phyloP scores from a whole-genome alignment of 1,140 invertebrate species.

The Atta cephalotes region DNA sequence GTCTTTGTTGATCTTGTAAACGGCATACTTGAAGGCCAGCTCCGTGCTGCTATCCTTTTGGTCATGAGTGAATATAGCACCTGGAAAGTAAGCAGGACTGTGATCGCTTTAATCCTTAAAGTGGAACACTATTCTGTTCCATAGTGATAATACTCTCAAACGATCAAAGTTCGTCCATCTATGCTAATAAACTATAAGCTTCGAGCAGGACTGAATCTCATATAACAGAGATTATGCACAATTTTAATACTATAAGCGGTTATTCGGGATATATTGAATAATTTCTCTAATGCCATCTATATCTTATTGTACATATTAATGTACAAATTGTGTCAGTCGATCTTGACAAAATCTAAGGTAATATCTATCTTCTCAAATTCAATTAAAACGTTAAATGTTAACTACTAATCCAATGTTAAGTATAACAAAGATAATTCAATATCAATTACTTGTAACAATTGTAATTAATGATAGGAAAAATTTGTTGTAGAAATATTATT shows the following conservation, averaged over 20 bases:
- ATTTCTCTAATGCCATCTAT: neutral
- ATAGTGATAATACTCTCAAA: conserved; percentile 41
- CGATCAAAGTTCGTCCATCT: conserved; percentile 61
- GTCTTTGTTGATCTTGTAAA: conserved; percentile 90
- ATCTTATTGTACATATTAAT: conserved; percentile 12
- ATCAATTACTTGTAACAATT: conserved; percentile 1
- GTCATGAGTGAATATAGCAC: conserved; percentile 89
- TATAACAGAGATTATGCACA: conserved; percentile 26
- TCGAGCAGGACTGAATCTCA: conserved; percentile 5
- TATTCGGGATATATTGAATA: neutral
- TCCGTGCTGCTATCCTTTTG: conserved; percentile 89
- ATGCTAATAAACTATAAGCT: conserved; percentile 57
- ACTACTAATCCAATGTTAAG: neutral
- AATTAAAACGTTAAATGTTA: conserved; percentile 6
- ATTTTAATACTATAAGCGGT: neutral
- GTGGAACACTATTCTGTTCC: conserved; percentile 55
- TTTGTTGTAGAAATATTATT: neutral
- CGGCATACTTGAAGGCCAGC: conserved; percentile 90
- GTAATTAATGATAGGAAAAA: neutral
- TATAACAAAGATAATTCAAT: neutral
- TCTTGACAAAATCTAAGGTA: neutral
- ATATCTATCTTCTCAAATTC: neutral
- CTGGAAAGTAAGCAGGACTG: conserved; percentile 80
- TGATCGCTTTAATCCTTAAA: conserved; percentile 18
- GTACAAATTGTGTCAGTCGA: neutral